A percentile compares a stretch with the other conserved stretches of the same genome.
These are phyloP conservation scores for Osmoderma eremita DNA, from an alignment of 2,888 invertebrate genomes.

Conservation along the genomic window DNA sequence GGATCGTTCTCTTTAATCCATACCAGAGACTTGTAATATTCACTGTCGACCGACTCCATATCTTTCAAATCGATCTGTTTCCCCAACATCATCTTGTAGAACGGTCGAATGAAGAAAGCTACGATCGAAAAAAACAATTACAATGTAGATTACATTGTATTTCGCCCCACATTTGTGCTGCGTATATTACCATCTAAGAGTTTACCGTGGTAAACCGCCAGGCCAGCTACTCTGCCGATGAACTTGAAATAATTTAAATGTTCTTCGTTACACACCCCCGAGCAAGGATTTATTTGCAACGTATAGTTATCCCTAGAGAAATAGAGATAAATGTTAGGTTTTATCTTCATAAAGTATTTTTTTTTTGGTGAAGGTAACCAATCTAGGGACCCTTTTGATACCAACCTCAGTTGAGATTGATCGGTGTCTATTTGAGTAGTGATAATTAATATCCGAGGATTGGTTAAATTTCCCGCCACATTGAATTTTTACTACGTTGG, in stretches of 20 bases:
- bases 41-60: slow-evolving; percentile 99
- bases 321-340: neutral
- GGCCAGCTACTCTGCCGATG: slow-evolving; percentile 96
- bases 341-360: neutral
- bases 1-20: slow-evolving; percentile 98
- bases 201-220: slow-evolving; percentile 99
- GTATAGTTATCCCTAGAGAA: slow-evolving; percentile 92
- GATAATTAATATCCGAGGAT: too few species aligned
- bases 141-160: too few species aligned
- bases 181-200: slow-evolving; percentile 84
- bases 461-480: too few species aligned
- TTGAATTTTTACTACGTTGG: too few species aligned
- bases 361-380: too few species aligned
- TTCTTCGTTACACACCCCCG: slow-evolving; percentile 97
- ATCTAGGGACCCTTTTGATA: too few species aligned
- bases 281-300: slow-evolving; percentile 97
- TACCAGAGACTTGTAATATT: slow-evolving; percentile 96
- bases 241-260: slow-evolving; percentile 98
- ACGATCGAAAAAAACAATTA: too few species aligned
- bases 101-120: slow-evolving; percentile 99
- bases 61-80: slow-evolving; percentile 94
- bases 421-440: too few species aligned
- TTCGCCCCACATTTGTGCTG: too few species aligned
- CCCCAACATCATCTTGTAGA: slow-evolving; percentile 99
- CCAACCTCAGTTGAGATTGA: too few species aligned